These are phyloP conservation scores for Corvus cornix DNA, from an alignment of 2,113 vertebrate species.

Conservation along the genomic window DNA sequence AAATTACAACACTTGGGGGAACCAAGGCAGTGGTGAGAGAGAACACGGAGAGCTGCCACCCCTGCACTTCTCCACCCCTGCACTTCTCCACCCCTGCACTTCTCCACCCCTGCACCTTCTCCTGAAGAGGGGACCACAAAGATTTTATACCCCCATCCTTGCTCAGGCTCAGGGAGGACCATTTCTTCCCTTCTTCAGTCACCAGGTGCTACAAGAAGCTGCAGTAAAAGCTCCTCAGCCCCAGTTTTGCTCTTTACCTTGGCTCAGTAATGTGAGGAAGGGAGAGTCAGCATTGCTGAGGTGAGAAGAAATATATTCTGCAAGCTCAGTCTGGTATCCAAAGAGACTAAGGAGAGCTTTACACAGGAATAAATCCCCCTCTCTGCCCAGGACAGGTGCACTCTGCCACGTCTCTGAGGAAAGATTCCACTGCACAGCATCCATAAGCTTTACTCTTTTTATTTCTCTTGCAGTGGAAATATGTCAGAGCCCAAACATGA, in stretches of 20 bases:
- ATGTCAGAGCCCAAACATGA: background rate
- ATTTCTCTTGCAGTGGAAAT: background rate
- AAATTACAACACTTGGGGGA: conserved; percentile 12
- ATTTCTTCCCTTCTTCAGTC: background rate
- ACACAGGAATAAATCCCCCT: background rate
- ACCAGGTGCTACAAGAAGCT: background rate
- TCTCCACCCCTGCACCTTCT: background rate
- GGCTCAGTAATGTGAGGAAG: background rate
- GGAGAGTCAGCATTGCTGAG: background rate
- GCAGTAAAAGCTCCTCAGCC: background rate
- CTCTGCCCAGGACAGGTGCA: background rate
- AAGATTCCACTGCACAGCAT: background rate
- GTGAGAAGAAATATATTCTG: background rate
- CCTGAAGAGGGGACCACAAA: background rate
- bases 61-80: background rate
- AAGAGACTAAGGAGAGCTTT: background rate
- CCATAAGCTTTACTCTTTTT: background rate
- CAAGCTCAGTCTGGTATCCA: background rate
- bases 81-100: background rate
- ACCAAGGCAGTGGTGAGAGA: background rate
- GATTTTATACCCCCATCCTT: background rate
- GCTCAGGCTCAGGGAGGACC: background rate
- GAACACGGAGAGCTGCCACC: background rate
- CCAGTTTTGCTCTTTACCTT: background rate
- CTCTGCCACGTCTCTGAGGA: background rate